Evolutionary conservation across 2,888 invertebrate genomes (phyloP).

Genomic region (Epinotia nisella): DNA sequence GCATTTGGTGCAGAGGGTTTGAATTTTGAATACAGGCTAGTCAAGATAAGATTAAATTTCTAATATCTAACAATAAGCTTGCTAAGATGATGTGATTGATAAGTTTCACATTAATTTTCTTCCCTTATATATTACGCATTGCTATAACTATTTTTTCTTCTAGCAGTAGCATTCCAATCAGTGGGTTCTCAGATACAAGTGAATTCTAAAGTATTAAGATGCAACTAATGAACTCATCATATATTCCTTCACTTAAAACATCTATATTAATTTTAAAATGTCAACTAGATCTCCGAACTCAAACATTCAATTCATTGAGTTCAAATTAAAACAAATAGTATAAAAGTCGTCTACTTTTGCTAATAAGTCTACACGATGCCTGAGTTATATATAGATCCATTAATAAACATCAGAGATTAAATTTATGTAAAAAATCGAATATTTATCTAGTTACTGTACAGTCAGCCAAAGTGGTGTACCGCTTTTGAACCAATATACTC

Average conservation of each 20-base stretch:
- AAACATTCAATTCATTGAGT: neutral
- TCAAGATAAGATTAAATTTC: neutral
- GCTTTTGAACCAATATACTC: no score
- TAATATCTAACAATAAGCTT: neutral
- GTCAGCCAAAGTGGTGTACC: no score
- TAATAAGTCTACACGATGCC: slow-evolving; percentile 13
- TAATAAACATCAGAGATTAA: neutral
- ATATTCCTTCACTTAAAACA: neutral
- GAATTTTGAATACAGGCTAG: neutral
- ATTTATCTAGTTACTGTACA: neutral
- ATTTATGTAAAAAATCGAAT: neutral
- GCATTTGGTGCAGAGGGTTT: neutral
- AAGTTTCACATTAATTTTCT: neutral
- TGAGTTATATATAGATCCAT: neutral
- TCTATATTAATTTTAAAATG: neutral
- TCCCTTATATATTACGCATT: neutral
- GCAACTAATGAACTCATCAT: neutral
- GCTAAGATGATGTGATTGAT: neutral
- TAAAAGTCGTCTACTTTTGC: neutral
- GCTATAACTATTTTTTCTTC: no score
- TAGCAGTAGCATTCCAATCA: neutral
- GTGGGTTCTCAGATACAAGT: neutral
- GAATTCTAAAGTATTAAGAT: neutral
- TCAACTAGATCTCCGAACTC: neutral
- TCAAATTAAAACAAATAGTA: slow-evolving; percentile 11